Percentiles rank a stretch among this genome's conserved stretches.
phyloP scores from a whole-genome alignment of 2,797 vertebrate species.

The Falco cherrug region DNA sequence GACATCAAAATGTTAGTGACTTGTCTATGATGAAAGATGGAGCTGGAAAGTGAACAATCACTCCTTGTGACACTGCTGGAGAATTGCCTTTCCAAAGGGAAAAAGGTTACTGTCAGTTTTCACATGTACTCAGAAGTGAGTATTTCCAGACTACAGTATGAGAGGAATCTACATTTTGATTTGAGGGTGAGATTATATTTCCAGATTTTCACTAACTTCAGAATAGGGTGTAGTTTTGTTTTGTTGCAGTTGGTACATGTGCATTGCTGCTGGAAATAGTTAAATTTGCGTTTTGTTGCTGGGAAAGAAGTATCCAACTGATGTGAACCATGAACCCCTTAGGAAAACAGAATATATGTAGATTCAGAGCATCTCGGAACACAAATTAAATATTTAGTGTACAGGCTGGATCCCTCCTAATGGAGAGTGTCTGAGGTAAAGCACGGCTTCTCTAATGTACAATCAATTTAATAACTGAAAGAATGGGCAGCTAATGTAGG shows the following conservation, averaged over 20 bases:
- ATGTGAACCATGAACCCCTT: neutral
- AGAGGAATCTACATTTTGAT: neutral
- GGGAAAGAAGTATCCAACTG: neutral
- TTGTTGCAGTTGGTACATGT: neutral
- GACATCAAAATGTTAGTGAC: neutral
- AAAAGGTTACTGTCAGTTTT: neutral
- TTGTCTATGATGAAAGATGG: neutral
- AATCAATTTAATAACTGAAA: neutral
- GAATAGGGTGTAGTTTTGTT: neutral
- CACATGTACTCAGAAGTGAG: fast-evolving
- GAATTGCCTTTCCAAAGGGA: neutral
- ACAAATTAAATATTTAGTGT: conserved; percentile 53
- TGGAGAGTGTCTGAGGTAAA: conserved; percentile 47
- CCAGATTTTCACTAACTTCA: neutral
- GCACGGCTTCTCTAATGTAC: neutral
- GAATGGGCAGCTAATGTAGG: neutral
- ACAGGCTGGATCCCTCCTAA: conserved; percentile 16
- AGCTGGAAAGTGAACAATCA: neutral
- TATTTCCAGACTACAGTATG: neutral
- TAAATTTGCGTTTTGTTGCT: neutral
- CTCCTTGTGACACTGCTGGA: neutral
- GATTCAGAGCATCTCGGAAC: neutral
- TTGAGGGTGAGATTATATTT: neutral
- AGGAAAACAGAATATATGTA: conserved; percentile 5
- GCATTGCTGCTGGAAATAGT: neutral